Evolutionary conservation across 2,113 vertebrate genomes (phyloP), one percentile per base, ranked within the genome.

Genomic region (Microcebus tavaratra): DNA sequence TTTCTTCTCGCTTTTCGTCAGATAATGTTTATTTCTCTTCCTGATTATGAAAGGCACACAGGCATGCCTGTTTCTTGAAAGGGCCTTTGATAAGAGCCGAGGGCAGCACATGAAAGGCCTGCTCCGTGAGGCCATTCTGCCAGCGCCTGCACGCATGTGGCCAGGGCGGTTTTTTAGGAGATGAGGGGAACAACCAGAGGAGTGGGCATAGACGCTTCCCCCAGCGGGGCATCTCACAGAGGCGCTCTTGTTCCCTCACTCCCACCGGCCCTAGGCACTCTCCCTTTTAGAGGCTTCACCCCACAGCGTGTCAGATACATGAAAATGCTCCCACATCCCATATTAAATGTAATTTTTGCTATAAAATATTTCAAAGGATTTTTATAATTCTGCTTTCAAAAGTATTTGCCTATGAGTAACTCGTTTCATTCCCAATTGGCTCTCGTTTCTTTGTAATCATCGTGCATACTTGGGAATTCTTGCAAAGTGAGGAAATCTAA

Each of bases 21-120:
- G 91, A 97, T 98, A 97, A 94, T 97, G 96, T 98, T 98, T 98
- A 98, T 97, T 97, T 98, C 93, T 96, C 68, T 97, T 98, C 89
- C 94, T 96, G 96, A 97, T 98, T 97, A 97, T 96, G 95, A 97
- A 97, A 97, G 96, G 93, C 96, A 97, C 93, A 91, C 95, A 97
- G 91, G 79, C 95, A 96, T 72, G 96, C 95, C 95, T 98, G 96
- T 96, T 98, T 97, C 94, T 97, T 94, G 93, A 97, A 98, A 97
- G 95, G 97, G 89, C 86, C 97, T 98, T 97, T 97, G 96, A 95
- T 98, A 98, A 97, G 97, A 97, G 93, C 96, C 83, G 57, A 97
- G 96, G 93, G 93, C 86, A 97, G 86, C 50, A 96, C 96, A 96
- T 97, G 91, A 97, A 98, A 98, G 95, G 25, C 67, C 45, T 78